Evolutionary conservation across 1,140 invertebrate genomes (phyloP), one percentile per base, ranked within the genome.

Genomic region (Schmidtea mediterranea): DNA sequence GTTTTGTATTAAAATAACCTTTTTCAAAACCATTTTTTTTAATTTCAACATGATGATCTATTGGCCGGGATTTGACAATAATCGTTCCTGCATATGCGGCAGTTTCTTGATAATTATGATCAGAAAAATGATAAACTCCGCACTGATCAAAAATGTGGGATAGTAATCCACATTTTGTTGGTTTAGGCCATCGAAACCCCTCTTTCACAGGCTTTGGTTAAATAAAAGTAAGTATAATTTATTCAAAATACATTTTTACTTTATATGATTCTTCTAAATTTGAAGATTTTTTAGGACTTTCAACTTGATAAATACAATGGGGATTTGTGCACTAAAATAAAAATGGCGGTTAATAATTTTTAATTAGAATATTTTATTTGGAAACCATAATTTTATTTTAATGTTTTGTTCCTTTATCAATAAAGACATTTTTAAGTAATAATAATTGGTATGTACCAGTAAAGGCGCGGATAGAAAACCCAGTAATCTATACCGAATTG

Each of bases 71-170:
- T 53, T 63, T 64, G 13, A 67, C 65, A 46, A 66, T 65, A 40
- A 67, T 56, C 1, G 63, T 66, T 2, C 65, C 63, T 8, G 66
- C 58, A 46, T 65, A 66, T 32, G 62, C 59, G 1, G 63, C 63
- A 15, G 62, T 59, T 43, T 62, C 59, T 41, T 65, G 53, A 45
- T 57, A 57, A 52, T 63, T 62, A 48, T 60, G 59, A 48, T 67
- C 65, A 1, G 62, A 63, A 54, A 55, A 67, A 51, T 62, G 65
- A 52, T 60, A 67, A 6, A 65, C 62, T 8, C 65, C 65, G 12
- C 60, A 52, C 15, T 61, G 55, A 40, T 53, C 55, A 52, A 67
- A 67, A 41, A 57, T 52, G 40, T 63, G 55, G 15, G 58, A 57
- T 49, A 67, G 50, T 49, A 64, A 48, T 1, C 65, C 65, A 49